Percentiles rank a stretch among this genome's conserved stretches.
Conservation (phyloP, 2,113 vertebrate genomes). For the Brachirus orientalis region DNA sequence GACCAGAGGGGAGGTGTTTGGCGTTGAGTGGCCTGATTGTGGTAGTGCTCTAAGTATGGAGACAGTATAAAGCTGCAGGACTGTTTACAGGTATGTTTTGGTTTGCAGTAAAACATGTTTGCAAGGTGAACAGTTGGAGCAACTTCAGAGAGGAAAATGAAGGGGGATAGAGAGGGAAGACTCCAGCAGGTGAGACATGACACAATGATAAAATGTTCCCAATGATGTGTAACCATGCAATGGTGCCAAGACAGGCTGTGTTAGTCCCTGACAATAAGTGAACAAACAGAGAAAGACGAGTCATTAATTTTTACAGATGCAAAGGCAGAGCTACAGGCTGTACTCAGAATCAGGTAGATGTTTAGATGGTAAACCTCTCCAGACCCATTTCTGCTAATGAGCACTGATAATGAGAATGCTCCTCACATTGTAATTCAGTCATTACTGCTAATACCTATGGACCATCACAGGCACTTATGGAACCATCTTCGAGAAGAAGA, state of each 20-base stretch:
- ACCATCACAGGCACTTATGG: constrained; percentile 64
- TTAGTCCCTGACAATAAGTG: constrained; percentile 15
- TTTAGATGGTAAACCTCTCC: constrained; percentile 45
- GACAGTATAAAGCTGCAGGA: constrained; percentile 29
- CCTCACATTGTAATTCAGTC: constrained; percentile 63
- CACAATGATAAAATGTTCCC: constrained; percentile 50
- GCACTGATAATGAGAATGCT: constrained; percentile 46
- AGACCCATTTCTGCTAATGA: constrained; percentile 62
- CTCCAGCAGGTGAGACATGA: constrained; percentile 57
- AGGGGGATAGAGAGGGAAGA: constrained; percentile 20
- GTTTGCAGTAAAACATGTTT: constrained; percentile 27
- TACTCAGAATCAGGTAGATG: constrained; percentile 40
- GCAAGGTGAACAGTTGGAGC: constrained; percentile 20
- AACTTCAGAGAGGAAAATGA: constrained; percentile 39
- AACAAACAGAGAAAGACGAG: constrained; percentile 34
- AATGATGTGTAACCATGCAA: constrained; percentile 33
- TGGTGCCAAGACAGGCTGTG: constrained; percentile 33
- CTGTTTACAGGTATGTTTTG: constrained; percentile 34
- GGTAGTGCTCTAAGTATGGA: constrained; percentile 11
- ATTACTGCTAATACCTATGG: constrained; percentile 73
- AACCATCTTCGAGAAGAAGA: constrained; percentile 55
- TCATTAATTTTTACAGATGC: constrained; percentile 49
- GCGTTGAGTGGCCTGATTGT: constrained; percentile 17
- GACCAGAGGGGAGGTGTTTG: constrained; percentile 42
- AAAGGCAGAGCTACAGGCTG: constrained; percentile 30